Base-by-base conservation (phyloP, 2,113 vertebrate species). In the Corythoichthys intestinalis region DNA sequence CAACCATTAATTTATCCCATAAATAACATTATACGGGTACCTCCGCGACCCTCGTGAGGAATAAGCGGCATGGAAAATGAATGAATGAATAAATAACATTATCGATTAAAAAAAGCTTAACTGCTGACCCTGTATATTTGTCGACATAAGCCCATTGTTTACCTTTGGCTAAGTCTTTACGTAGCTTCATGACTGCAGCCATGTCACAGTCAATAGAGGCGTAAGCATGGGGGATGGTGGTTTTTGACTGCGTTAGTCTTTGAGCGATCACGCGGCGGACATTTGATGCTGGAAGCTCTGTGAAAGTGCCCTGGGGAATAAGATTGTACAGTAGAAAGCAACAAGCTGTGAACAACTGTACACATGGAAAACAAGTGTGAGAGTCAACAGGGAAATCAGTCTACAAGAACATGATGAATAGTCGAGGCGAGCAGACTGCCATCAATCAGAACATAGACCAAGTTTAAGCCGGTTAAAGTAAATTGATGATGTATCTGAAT, bases 201-300 rank as follows among this genome's bases (percentile, higher is more conserved):
- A 99, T 87, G 75, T 95, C 92, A 86, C 96, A 99, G 89, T 96
- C 92, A 8, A 96, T 86, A 35, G 92, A 91, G 72, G 94, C 94
- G 54, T 98, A 99, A 0, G 95, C 90, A 39, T 99, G 97, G 78
- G 96, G 96, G 81, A 98, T 92, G 59, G 94, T 97, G 69, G 90
- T 93, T 90, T 99, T 99, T 37, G 97, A 98, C 67, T 97, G 94
- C 2, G 93, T 96, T 76, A 99, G 86, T 73, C 95, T 93, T 85
- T 97, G 95, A 75, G 96, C 97, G 73, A 98, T 98, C 74, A 97
- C 93, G 79, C 93, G 94, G 70, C 96, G 93, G 48, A 96, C 86
- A 41, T 94, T 97, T 75, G 95, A 93, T 44, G 96, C 93, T 59
- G 94, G 94, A 81, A 96, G 89, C 88, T 98, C 96, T 48, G 94